Base-by-base conservation (phyloP, 2,888 invertebrate genomes). In the Eilema sororculum region DNA sequence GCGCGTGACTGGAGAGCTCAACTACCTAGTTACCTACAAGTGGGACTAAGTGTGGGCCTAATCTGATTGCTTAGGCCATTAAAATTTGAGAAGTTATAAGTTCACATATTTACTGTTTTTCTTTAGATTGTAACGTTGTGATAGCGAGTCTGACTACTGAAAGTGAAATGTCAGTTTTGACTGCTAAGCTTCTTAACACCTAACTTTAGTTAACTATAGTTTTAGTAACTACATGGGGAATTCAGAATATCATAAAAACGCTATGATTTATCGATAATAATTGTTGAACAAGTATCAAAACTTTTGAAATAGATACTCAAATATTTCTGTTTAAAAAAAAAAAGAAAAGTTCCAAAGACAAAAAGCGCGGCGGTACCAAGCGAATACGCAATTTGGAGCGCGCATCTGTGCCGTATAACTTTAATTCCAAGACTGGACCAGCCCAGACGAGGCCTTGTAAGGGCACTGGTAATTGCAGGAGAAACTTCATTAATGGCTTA, bases 401-500 rank as follows among this genome's bases (percentile, higher is more conserved):
- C 85, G 80, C 87, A 85, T 87, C 88, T 85, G 87, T 83, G 87
- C 86, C 79, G 83, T 86, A 89, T 89, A 91, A 89, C 87, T 87
- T 87, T 82, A 84, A 90, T 87, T 84, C 87, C 78, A 77, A 77
- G 75, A 83, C 87, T 82, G 79, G 88, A 79, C 86, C 78, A 71
- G 69, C 64, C 90, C 92, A 85, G 88, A 79, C 86, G 76, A 73
- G 71, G 59, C 92, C 92, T 84, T 92, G 86, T 93, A 90, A 77
- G 89, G 92, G 73, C 78, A 76, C 77, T 78, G 65, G 89, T 93
- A 93, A 93, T 94, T 91, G 91, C 91, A 86, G 87, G 90, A 88
- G 92, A 91, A 91, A 91, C 89, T 89, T 88, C 85, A 84, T 88
- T 91, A 93, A 93, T 93, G 89, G 92, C 92, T 92, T 92, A 92